Base-by-base conservation (phyloP, 2,113 vertebrate species). In the Engystomops pustulosus region DNA sequence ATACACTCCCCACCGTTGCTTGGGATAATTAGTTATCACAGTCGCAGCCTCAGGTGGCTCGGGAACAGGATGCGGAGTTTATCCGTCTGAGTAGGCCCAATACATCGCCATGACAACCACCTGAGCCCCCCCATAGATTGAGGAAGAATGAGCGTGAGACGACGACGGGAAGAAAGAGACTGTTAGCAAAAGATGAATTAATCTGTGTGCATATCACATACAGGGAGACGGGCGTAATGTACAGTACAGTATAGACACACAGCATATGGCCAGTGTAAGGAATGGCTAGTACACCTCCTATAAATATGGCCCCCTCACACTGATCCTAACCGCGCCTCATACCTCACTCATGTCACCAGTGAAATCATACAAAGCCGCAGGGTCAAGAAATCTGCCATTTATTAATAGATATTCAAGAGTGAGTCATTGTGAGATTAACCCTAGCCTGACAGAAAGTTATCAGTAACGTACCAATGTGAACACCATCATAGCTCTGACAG, bases 31-130 rank as follows among this genome's bases (percentile, higher is more conserved):
- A 69, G 81, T 65, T 84, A 47, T 84, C 74, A 78, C 72, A 78
- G 44, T 84, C 34, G 60, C 82, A 84, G 82, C 82, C 82, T 84
- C 82, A 84, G 82, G 82, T 84, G 82, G 74, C 81, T 84, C 27
- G 38, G 55, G 81, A 84, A 62, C 60, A 84, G 81, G 81, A 84
- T 84, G 72, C 72, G 47, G 82, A 84, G 72, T 84, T 84, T 84
- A 84, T 84, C 72, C 72, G 82, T 84, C 72, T 68, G 82, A 77
- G 82, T 84, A 84, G 82, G 82, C 82, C 82, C 72, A n/a, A 84
- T 75, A 78, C 25, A 47, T 84, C 74, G 15, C 72, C 82, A 84
- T 84, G 82, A 67, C 72, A 84, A 84, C 82, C 82, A 84, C 58
- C 82, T 84, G 74, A 84, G 62, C 60, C 58, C 72, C 82, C 53